phyloP scores from a whole-genome alignment of 2,888 invertebrate species.

The Iphiclides podalirius region DNA sequence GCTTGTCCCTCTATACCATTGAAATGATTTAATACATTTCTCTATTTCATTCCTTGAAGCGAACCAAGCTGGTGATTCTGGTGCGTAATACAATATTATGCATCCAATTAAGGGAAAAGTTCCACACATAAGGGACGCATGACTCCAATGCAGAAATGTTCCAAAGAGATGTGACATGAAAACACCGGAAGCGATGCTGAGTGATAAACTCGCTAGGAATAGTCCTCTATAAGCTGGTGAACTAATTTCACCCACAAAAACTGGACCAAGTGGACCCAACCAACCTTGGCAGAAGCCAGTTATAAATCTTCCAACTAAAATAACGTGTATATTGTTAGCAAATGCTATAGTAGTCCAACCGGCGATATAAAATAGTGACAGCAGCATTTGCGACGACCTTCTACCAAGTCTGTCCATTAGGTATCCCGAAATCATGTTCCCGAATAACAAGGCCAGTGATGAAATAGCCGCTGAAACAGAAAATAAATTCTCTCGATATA shows the following conservation, averaged over 20 bases:
- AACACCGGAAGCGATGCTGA: slow-evolving; percentile 83
- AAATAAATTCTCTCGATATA: background rate
- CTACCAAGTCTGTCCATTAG: slow-evolving; percentile 82
- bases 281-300: slow-evolving; percentile 81
- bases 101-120: slow-evolving; percentile 75
- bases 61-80: slow-evolving; percentile 86
- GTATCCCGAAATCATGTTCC: slow-evolving; percentile 80
- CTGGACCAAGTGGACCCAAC: slow-evolving; percentile 76
- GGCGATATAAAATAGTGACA: slow-evolving; percentile 72
- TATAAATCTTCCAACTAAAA: slow-evolving; percentile 78
- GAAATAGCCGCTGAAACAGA: slow-evolving; percentile 80
- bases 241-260: slow-evolving; percentile 81
- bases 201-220: slow-evolving; percentile 81
- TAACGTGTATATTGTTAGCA: slow-evolving; percentile 62
- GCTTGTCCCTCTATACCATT: slow-evolving; percentile 81
- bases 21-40: slow-evolving; percentile 80
- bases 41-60: slow-evolving; percentile 79
- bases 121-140: slow-evolving; percentile 77
- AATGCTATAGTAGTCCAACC: slow-evolving; percentile 82
- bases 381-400: slow-evolving; percentile 71
- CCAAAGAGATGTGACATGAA: slow-evolving; percentile 83
- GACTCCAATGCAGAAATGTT: slow-evolving; percentile 81
- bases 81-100: slow-evolving; percentile 77
- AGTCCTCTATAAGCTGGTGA: slow-evolving; percentile 82
- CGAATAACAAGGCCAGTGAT: slow-evolving; percentile 80